A percentile compares a stretch with the other conserved stretches of the same genome.
These are phyloP conservation scores for Perizoma flavofasciatum DNA, from an alignment of 2,888 invertebrate species.

Conservation along the genomic window DNA sequence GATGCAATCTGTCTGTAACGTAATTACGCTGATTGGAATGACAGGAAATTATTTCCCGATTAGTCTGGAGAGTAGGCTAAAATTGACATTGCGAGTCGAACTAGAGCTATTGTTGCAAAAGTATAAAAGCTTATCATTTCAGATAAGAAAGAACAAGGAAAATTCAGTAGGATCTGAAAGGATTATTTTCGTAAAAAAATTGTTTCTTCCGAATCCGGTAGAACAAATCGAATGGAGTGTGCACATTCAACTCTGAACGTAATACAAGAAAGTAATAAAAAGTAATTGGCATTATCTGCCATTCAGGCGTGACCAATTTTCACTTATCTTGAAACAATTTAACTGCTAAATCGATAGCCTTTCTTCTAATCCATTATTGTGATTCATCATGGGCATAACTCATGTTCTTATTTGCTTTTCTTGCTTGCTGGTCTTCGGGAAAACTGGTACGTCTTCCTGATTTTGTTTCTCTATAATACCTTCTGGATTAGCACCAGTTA, in stretches of 20 bases:
- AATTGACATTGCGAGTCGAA: neutral
- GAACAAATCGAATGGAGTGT: too few relatives aligned
- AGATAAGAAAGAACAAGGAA: too few relatives aligned
- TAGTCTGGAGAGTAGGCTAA: constrained; percentile 26
- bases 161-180: too few relatives aligned
- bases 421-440: constrained; percentile 6
- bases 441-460: constrained; percentile 7
- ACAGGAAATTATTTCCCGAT: constrained; percentile 45
- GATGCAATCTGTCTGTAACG: constrained; percentile 31
- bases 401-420: constrained; percentile 4
- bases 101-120: neutral
- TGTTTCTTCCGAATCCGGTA: too few relatives aligned
- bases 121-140: too few relatives aligned
- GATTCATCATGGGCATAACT: constrained; percentile 5
- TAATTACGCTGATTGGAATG: constrained; percentile 35
- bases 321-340: constrained; percentile 37
- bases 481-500: too few relatives aligned
- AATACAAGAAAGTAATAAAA: neutral
- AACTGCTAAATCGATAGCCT: neutral
- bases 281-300: constrained; percentile 22
- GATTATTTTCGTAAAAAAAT: too few relatives aligned
- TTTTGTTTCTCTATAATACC: neutral
- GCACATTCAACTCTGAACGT: too few relatives aligned
- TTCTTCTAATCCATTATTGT: neutral
- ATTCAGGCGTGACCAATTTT: constrained; percentile 37